Evolutionary conservation across 2,113 vertebrate species (phyloP).

Genomic region (Clupea harengus): DNA sequence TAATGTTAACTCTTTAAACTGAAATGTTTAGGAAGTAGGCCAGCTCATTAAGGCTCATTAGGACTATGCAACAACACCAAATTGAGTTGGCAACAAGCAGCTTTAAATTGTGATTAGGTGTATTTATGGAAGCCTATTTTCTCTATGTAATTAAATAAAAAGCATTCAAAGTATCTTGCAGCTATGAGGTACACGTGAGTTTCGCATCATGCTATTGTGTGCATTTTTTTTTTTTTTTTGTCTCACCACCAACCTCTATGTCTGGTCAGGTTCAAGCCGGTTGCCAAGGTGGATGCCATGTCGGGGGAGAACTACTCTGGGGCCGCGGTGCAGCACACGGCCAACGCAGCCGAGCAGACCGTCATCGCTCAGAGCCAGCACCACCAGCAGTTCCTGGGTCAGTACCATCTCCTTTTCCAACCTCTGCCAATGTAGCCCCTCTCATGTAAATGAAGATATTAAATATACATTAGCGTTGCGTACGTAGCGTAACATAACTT

Average conservation of each 20-base stretch:
- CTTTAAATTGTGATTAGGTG: too few species aligned
- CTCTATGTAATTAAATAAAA: too few species aligned
- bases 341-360: constrained; percentile 81
- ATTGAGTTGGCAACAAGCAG: too few species aligned
- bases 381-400: constrained; percentile 96
- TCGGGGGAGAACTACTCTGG: constrained; percentile 75
- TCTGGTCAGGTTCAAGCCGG: constrained; percentile 80
- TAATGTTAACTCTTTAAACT: neutral
- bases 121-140: too few species aligned
- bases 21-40: neutral
- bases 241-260: constrained; percentile 8
- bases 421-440: too few species aligned
- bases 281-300: constrained; percentile 84
- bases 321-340: constrained; percentile 71
- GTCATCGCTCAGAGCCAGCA: constrained; percentile 92
- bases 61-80: neutral
- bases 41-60: neutral
- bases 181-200: too few species aligned
- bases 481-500: neutral
- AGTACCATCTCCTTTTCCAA: neutral
- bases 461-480: neutral
- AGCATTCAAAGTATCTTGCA: too few species aligned
- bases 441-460: neutral
- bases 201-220: neutral
- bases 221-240: neutral